A percentile compares a stretch with the other conserved stretches of the same genome.
phyloP scores from a whole-genome alignment of 2,797 vertebrate genomes.

The Platalea minor region DNA sequence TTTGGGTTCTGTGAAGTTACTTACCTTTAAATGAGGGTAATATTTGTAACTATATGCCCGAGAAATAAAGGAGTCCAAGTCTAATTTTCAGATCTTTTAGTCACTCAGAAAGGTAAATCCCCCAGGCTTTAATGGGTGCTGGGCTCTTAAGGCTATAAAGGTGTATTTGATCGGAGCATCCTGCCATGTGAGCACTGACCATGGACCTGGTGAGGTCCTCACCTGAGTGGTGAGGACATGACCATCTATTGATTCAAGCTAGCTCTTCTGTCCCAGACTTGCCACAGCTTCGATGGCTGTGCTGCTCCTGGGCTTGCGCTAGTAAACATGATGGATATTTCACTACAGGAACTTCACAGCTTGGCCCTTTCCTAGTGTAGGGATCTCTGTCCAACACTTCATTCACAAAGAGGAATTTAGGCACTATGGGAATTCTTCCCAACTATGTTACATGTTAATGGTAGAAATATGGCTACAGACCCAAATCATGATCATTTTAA shows the following conservation, averaged over 20 bases:
- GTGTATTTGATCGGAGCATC: not conserved
- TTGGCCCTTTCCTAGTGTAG: not conserved
- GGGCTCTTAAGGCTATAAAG: not conserved
- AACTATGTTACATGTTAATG: not conserved
- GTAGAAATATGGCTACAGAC: not conserved
- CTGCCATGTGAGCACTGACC: not conserved
- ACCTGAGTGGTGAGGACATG: not conserved
- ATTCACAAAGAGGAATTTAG: not conserved
- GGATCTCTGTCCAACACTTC: not conserved
- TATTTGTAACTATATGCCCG: not conserved
- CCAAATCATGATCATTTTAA: not conserved
- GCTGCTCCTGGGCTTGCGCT: not conserved
- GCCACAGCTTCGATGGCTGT: rapidly evolving
- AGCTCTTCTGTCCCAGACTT: not conserved
- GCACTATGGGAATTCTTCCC: not conserved
- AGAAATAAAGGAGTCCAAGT: not conserved
- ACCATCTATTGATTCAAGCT: not conserved
- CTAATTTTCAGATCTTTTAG: not conserved
- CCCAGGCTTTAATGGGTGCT: not conserved
- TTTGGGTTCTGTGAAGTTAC: not conserved
- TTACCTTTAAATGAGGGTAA: not conserved
- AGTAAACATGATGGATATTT: not conserved
- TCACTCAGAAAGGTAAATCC: not conserved
- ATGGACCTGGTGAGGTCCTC: not conserved
- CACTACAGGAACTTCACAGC: not conserved